Evolutionary conservation across 1,140 invertebrate species (phyloP).

Genomic region (Nephila pilipes): DNA sequence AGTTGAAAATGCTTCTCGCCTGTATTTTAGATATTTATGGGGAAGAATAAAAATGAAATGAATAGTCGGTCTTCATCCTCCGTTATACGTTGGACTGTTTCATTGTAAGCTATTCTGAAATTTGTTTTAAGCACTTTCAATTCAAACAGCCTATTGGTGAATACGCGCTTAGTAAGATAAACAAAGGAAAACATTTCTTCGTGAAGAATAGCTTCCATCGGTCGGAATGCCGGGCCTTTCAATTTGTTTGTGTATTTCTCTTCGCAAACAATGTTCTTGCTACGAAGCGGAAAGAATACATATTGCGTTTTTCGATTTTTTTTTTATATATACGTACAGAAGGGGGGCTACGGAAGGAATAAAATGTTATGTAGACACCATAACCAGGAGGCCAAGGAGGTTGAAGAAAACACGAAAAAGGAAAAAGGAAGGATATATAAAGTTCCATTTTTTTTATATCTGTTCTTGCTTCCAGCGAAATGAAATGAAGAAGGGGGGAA

Average conservation of each 20-base stretch:
- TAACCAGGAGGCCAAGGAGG: background rate
- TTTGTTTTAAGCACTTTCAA: constrained; percentile 22
- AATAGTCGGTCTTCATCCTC: too few species aligned
- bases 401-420: constrained; percentile 22
- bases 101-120: background rate
- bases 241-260: background rate
- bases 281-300: background rate
- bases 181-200: too few species aligned
- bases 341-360: background rate
- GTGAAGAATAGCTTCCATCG: background rate
- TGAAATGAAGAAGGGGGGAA: constrained; percentile 19
- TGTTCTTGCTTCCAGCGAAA: constrained; percentile 21
- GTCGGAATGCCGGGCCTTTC: background rate
- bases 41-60: too few species aligned
- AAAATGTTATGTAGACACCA: constrained; percentile 45
- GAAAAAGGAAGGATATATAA: constrained; percentile 27
- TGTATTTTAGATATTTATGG: too few species aligned
- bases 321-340: background rate
- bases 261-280: background rate
- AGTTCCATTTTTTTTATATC: background rate
- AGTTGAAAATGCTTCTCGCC: too few species aligned
- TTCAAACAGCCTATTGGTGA: background rate
- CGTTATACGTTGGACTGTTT: too few species aligned
- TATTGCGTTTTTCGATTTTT: constrained; percentile 31
- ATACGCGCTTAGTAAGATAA: background rate